A percentile compares a stretch with the other conserved stretches of the same genome.
Conservation (phyloP, 2,888 invertebrate genomes). For the Trissolcus japonicus region DNA sequence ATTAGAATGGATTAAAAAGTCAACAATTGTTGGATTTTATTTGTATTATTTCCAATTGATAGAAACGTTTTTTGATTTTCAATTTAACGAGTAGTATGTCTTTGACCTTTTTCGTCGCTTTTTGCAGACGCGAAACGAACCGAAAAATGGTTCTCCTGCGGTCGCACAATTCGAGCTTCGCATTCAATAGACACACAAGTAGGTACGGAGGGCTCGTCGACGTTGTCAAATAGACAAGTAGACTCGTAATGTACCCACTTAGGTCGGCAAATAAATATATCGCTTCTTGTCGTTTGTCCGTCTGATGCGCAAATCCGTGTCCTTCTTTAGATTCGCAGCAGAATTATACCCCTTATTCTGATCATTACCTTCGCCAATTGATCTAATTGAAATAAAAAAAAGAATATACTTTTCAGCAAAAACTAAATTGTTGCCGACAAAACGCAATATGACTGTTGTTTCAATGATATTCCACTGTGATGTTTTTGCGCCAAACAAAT, state of each 20-base stretch:
- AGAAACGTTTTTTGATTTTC: neutral
- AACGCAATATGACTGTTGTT: neutral
- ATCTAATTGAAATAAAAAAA: too few relatives aligned
- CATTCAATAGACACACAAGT: slow-evolving; percentile 39
- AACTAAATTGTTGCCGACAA: too few relatives aligned
- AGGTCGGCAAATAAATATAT: slow-evolving; percentile 18
- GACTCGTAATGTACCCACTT: slow-evolving; percentile 40
- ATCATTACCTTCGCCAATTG: too few relatives aligned
- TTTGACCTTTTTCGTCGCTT: slow-evolving; percentile 2
- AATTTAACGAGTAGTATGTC: neutral
- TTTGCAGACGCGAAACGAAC: slow-evolving; percentile 1
- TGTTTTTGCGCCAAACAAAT: too few relatives aligned
- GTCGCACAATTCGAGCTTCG: slow-evolving; percentile 22
- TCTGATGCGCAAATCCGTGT: slow-evolving; percentile 7
- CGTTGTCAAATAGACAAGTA: slow-evolving; percentile 44
- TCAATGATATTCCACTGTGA: neutral
- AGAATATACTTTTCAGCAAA: too few relatives aligned
- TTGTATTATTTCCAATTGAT: neutral
- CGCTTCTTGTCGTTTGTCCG: neutral
- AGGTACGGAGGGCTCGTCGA: slow-evolving; percentile 33
- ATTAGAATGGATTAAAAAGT: too few relatives aligned
- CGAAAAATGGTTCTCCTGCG: slow-evolving; percentile 20
- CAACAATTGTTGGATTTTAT: too few relatives aligned
- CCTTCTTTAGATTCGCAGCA: neutral
- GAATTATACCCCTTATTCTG: too few relatives aligned